phyloP scores from a whole-genome alignment of 1,140 invertebrate genomes.

The Diploscapter pachys region DNA sequence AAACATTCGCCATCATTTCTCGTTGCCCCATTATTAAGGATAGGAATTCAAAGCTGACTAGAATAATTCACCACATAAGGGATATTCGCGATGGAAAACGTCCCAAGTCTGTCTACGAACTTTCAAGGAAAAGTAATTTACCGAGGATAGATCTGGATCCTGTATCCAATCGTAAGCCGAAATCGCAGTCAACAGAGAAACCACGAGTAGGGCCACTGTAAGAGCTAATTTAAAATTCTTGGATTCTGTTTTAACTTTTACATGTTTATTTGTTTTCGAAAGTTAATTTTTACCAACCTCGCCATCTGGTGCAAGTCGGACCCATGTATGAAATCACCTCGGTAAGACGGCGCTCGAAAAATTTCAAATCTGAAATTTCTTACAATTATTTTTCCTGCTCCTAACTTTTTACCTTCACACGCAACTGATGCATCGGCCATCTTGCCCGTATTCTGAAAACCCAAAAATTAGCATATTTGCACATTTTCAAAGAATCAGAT shows the following conservation, averaged over 20 bases:
- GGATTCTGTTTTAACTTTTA: too few relatives aligned
- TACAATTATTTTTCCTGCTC: neutral
- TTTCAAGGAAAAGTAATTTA: neutral
- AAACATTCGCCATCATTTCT: too few relatives aligned
- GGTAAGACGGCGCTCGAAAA: conserved; percentile 87
- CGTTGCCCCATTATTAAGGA: too few relatives aligned
- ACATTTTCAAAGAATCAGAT: too few relatives aligned
- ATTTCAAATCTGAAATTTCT: conserved; percentile 80
- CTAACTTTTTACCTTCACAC: conserved; percentile 20
- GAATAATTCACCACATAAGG: too few relatives aligned
- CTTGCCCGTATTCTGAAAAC: conserved; percentile 16
- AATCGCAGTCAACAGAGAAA: conserved; percentile 22
- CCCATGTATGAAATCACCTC: conserved; percentile 91
- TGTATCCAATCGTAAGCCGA: conserved; percentile 20
- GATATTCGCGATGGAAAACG: too few relatives aligned
- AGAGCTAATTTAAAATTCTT: neutral
- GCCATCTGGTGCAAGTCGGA: conserved; percentile 84
- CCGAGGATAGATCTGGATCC: conserved; percentile 11
- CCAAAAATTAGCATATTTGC: neutral
- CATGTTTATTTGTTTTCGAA: too few relatives aligned
- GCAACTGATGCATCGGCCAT: conserved; percentile 26
- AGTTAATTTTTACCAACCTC: conserved; percentile 67
- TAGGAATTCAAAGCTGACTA: neutral
- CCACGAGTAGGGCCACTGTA: conserved; percentile 27
- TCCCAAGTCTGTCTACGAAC: too few relatives aligned